These are phyloP conservation scores for Priocnemis perturbator DNA, from an alignment of 2,888 invertebrate genomes.

Conservation along the genomic window DNA sequence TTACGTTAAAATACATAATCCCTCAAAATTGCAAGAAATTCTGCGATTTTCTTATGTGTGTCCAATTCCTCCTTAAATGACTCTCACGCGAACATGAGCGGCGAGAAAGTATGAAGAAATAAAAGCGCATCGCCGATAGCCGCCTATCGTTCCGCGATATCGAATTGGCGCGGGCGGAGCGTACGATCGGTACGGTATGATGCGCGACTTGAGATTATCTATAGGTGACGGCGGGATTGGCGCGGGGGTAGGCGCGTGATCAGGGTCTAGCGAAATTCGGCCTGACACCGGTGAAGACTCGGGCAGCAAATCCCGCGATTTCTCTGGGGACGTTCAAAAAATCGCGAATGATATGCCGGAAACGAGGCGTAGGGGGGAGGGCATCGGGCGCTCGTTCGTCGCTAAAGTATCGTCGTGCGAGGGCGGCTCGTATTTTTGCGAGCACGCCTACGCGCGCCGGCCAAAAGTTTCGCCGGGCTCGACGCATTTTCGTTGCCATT, in stretches of 20 bases:
- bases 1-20: too few species aligned
- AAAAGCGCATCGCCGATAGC: too few species aligned
- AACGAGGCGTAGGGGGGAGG: conserved; percentile 47
- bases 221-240: conserved; percentile 50
- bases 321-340: conserved; percentile 69
- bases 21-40: too few species aligned
- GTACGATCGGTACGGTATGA: too few species aligned
- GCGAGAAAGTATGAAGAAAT: too few species aligned
- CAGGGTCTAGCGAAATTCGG: conserved; percentile 56
- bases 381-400: conserved; percentile 15
- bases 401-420: conserved; percentile 56
- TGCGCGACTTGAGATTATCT: conserved; percentile 31
- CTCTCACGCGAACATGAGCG: too few species aligned
- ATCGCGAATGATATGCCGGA: conserved; percentile 68
- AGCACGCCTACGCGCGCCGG: background rate
- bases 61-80: too few species aligned
- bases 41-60: too few species aligned
- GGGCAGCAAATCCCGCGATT: conserved; percentile 69
- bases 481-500: conserved; percentile 10
- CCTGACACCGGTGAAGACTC: conserved; percentile 59
- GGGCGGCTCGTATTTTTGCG: conserved; percentile 37
- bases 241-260: conserved; percentile 15
- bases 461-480: conserved; percentile 28
- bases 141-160: too few species aligned
- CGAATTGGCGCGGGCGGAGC: background rate